A percentile compares a stretch with the other conserved stretches of the same genome.
Conservation (phyloP, 2,888 invertebrate genomes). For the Mythimna vitellina region DNA sequence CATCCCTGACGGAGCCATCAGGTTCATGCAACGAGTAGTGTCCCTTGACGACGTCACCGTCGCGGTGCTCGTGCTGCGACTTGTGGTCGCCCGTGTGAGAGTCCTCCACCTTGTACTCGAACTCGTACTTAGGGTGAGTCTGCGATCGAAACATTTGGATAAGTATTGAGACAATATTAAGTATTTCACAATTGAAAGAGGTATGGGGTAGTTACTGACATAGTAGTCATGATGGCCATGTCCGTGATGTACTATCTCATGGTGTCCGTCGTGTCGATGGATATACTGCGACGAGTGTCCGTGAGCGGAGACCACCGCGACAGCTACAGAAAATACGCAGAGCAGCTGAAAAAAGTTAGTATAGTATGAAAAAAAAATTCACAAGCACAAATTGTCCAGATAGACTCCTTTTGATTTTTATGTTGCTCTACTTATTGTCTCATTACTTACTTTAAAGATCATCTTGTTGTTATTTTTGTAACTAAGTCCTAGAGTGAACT, state of each 20-base stretch:
- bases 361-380: background rate
- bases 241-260: constrained; percentile 68
- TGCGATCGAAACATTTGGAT: constrained; percentile 39
- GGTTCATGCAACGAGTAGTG: constrained; percentile 83
- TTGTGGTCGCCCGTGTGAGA: constrained; percentile 89
- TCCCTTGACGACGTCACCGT: constrained; percentile 84
- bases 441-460: constrained; percentile 48
- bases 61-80: constrained; percentile 85
- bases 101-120: constrained; percentile 88
- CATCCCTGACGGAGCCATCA: constrained; percentile 87
- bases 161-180: background rate
- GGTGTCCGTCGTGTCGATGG: constrained; percentile 76
- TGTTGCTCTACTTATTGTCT: background rate
- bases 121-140: constrained; percentile 88
- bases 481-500: constrained; percentile 36
- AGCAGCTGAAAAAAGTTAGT: constrained; percentile 34
- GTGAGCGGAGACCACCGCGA: constrained; percentile 31
- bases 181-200: background rate
- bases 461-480: constrained; percentile 21
- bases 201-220: constrained; percentile 25
- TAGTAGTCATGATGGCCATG: constrained; percentile 62
- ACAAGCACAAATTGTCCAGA: background rate
- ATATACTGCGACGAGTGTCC: constrained; percentile 61
- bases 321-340: constrained; percentile 33
- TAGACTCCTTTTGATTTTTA: background rate